Percentiles rank a stretch among this genome's conserved stretches.
Evolutionary conservation across 1,140 invertebrate species (phyloP).

Genomic region (Zaprionus kolodkinae): DNA sequence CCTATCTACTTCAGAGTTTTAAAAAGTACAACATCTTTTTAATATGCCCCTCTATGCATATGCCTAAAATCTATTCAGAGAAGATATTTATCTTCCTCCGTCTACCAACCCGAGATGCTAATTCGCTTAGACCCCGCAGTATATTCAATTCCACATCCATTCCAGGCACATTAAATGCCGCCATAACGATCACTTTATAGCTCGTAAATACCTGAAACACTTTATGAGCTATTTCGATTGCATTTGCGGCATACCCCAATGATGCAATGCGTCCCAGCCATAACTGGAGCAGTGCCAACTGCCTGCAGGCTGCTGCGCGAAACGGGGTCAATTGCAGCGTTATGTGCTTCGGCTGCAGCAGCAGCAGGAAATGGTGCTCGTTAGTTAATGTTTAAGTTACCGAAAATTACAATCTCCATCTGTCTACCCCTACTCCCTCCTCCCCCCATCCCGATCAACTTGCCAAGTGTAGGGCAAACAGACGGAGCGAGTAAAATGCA

Average conservation of each 20-base stretch:
- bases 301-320: neutral
- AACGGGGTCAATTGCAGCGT: conserved; percentile 14
- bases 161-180: conserved; percentile 6
- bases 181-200: conserved; percentile 7
- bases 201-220: conserved; percentile 20
- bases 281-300: conserved; percentile 2
- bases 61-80: neutral
- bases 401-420: conserved; percentile 4
- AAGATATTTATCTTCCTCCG: neutral
- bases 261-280: neutral
- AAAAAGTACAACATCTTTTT: neutral
- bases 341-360: neutral
- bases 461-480: conserved; percentile 60
- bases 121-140: neutral
- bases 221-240: conserved; percentile 17
- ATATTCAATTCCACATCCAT: neutral
- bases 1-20: neutral
- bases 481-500: conserved; percentile 38
- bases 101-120: neutral
- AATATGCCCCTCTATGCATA: neutral
- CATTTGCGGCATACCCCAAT: conserved; percentile 11
- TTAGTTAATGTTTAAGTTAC: conserved; percentile 47
- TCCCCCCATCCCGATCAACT: neutral
- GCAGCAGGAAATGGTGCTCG: conserved; percentile 31
- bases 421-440: neutral